Conservation (phyloP, 1,140 invertebrate species). For the Anoplophora glabripennis region DNA sequence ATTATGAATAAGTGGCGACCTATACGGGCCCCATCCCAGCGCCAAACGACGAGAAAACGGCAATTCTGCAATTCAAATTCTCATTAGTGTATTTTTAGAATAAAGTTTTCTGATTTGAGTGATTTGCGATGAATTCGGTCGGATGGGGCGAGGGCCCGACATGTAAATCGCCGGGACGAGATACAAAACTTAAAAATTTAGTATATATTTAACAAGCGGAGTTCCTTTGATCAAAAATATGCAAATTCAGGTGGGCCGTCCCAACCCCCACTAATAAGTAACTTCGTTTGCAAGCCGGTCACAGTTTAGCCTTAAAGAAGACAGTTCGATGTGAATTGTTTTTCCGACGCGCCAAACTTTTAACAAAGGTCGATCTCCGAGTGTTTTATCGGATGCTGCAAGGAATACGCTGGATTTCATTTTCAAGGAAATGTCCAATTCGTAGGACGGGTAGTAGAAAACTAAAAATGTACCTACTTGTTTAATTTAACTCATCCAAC, state of each 20-base stretch:
- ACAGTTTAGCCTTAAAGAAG: conserved; percentile 2
- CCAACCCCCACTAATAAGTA: conserved; percentile 1
- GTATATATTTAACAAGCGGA: conserved; percentile 4
- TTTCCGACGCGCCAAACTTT: background rate
- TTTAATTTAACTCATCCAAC: too few species aligned
- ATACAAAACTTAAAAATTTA: conserved; percentile 6
- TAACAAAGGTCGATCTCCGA: background rate
- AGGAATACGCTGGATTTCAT: too few species aligned
- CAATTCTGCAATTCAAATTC: conserved; percentile 26
- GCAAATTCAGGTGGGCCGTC: background rate
- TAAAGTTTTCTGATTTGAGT: conserved; percentile 2
- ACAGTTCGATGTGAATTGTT: conserved; percentile 1
- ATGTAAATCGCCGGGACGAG: background rate
- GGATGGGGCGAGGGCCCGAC: background rate
- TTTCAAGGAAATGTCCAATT: too few species aligned
- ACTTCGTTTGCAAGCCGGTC: conserved; percentile 2
- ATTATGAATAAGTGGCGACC: conserved; percentile 19
- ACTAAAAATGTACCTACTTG: too few species aligned
- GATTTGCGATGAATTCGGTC: background rate
- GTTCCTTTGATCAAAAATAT: conserved; percentile 2
- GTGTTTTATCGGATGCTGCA: too few species aligned
- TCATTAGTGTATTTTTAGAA: conserved; percentile 15
- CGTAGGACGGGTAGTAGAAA: too few species aligned
- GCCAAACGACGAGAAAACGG: background rate
- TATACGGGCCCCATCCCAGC: background rate